Evolutionary conservation across 2,113 vertebrate genomes (phyloP).

Genomic region (Stegastes partitus): DNA sequence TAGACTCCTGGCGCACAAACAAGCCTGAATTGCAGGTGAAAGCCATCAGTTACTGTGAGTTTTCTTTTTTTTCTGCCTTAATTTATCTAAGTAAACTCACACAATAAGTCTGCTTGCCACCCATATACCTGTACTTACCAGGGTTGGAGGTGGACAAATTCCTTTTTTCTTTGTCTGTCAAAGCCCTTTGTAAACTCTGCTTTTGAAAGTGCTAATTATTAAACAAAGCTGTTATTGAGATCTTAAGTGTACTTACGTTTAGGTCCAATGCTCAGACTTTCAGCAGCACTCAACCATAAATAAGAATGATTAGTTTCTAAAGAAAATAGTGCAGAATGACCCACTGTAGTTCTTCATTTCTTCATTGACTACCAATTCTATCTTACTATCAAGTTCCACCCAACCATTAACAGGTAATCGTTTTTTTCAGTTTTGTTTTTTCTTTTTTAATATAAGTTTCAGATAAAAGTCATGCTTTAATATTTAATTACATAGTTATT

Average conservation of each 20-base stretch:
- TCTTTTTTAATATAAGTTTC: not conserved
- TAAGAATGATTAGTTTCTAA: too few relatives aligned
- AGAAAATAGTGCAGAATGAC: too few relatives aligned
- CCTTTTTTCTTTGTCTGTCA: too few relatives aligned
- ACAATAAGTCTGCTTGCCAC: not conserved
- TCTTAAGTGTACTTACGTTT: not conserved
- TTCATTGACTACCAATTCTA: too few relatives aligned
- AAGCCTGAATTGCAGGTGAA: slow-evolving; percentile 11
- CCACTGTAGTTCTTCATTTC: too few relatives aligned
- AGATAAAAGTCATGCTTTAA: not conserved
- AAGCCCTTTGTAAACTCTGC: too few relatives aligned
- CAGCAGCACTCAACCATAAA: not conserved
- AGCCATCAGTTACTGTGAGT: slow-evolving; percentile 30
- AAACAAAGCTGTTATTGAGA: too few relatives aligned
- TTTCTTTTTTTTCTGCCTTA: slow-evolving; percentile 6
- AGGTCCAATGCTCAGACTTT: not conserved
- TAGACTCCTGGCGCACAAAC: slow-evolving; percentile 52
- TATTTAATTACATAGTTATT: not conserved
- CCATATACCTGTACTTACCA: not conserved
- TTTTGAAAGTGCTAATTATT: too few relatives aligned
- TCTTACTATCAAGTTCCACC: not conserved
- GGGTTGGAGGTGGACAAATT: not conserved
- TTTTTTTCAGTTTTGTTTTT: not conserved
- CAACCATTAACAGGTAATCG: not conserved
- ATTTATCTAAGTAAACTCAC: slow-evolving; percentile 12